Conservation (phyloP, 2,797 vertebrate species). For the Novumbra hubbsi region DNA sequence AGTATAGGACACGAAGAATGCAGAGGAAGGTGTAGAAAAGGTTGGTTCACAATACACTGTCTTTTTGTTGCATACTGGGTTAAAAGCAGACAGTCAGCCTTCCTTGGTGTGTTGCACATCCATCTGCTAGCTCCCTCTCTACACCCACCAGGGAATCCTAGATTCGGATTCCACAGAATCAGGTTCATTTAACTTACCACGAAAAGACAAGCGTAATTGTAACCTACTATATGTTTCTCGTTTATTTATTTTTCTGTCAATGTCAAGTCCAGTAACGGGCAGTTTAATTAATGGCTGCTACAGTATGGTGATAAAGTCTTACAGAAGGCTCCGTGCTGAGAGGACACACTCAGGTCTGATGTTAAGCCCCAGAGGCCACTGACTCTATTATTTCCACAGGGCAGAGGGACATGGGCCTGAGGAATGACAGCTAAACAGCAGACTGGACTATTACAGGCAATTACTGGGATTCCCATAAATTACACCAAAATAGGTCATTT, state of each 20-base stretch:
- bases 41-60: neutral
- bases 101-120: neutral
- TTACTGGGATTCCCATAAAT: conserved; percentile 63
- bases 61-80: neutral
- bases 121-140: neutral
- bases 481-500: conserved; percentile 45
- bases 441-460: conserved; percentile 50
- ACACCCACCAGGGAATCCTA: neutral
- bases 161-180: neutral
- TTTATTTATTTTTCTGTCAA: too few species aligned
- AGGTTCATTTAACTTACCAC: neutral
- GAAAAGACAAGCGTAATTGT: neutral
- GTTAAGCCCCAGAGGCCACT: neutral
- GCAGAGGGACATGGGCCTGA: conserved; percentile 24
- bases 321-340: neutral
- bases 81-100: neutral
- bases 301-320: neutral
- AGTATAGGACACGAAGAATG: neutral
- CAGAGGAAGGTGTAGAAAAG: neutral
- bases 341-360: neutral
- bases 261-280: neutral
- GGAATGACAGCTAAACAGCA: conserved; percentile 49
- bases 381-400: conserved; percentile 5
- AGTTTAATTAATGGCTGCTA: neutral
- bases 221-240: neutral